Evolutionary conservation across 2,888 invertebrate species (phyloP), one percentile per base, ranked within the genome.

Genomic region (Eutolmus rufibarbis): DNA sequence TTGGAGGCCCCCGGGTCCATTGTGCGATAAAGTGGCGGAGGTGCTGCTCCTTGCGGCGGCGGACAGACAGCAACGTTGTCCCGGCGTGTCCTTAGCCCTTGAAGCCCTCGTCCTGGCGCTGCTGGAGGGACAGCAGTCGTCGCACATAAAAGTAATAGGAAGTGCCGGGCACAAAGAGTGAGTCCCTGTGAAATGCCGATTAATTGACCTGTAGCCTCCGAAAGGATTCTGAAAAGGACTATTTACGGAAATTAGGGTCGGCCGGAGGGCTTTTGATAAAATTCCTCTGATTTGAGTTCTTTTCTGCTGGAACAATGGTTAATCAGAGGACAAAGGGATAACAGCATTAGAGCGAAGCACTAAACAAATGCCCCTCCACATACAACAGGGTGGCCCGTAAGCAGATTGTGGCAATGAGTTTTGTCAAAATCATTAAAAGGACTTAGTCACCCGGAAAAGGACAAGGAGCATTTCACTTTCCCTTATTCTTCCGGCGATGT

Each of bases 151-250:
- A 66, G 74, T 84, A 74, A 66, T 28, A 74, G 84, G 74, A 84
- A 43, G 23, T 28, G 40, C 23, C 37, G 9, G 43, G 74, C 74
- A 51, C 66, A 74, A 84, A 84, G 66, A 19, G 23, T 12, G 66
- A 84, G 19, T 84, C 40, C 66, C 43, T 46, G 40, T 66, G 34
- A 84, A 84, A 84, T 84, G 66, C 84, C 84, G 66, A 84, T 84
- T 84, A 84, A 84, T 84, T 84, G 84, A 84, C 84, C 84, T 74
- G 84, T 84, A 66, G 84, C 84, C 84, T 84, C 57, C 14, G 51
- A 40, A 74, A 74, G 66, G 84, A 66, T 66, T 84, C 66, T 84
- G 84, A 74, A 74, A 74, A 43, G 74, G 19, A 23, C 84, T 28
- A 84, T 84, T 84, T 23, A 84, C 57, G 40, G 84, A 84, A 84